Percentiles rank a stretch among this genome's conserved stretches.
These are phyloP conservation scores for Athene noctua DNA, from an alignment of 2,113 vertebrate genomes.

Conservation along the genomic window DNA sequence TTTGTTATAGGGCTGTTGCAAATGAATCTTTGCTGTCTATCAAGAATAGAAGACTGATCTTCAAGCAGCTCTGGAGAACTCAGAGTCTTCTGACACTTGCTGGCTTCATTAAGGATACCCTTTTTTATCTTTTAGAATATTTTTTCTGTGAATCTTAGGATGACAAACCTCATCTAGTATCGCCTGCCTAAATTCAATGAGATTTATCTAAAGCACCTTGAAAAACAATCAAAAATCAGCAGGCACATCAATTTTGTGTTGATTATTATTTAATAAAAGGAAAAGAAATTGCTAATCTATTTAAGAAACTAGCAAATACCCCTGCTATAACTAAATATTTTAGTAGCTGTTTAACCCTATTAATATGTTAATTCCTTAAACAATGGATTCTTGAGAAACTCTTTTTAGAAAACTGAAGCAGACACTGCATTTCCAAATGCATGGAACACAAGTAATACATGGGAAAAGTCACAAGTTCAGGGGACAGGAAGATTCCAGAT, in stretches of 20 bases:
- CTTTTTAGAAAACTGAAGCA: not conserved
- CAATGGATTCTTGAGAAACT: not conserved
- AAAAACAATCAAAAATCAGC: not conserved
- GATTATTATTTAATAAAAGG: not conserved
- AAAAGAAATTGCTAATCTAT: not conserved
- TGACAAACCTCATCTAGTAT: not conserved
- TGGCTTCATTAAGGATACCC: not conserved
- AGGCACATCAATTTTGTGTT: not conserved
- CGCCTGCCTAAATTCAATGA: not conserved
- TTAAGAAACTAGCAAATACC: not conserved
- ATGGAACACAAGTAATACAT: not conserved
- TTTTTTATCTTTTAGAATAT: not conserved
- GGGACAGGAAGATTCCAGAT: not conserved
- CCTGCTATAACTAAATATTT: not conserved
- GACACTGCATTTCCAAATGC: not conserved
- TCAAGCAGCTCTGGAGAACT: not conserved
- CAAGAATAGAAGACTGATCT: not conserved
- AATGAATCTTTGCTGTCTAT: not conserved
- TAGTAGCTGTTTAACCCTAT: not conserved
- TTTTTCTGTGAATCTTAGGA: not conserved
- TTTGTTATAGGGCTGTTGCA: not conserved
- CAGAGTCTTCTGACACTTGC: not conserved
- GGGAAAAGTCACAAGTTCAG: not conserved
- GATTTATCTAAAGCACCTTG: not conserved
- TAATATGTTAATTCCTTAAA: not conserved